Evolutionary conservation across 2,797 vertebrate species (phyloP), one percentile per base, ranked within the genome.

Genomic region (Trachurus trachurus): DNA sequence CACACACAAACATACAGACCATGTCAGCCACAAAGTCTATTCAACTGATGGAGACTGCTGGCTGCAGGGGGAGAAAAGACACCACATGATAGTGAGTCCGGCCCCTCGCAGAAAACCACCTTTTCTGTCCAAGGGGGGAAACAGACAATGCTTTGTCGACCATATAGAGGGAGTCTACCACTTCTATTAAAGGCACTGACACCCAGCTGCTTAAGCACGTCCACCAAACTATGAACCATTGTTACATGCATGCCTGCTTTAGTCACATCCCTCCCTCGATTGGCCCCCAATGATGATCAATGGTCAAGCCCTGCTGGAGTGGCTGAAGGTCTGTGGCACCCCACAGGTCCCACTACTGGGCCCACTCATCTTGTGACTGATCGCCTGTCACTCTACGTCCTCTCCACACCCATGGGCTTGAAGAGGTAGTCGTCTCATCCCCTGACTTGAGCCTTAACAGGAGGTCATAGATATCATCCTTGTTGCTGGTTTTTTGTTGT

Each of bases 201-300:
- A 83, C 91, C 95, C 95, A 95, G 95, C 95, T 95, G 95, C 94
- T 95, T 95, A 92, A 94, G 93, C 93, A 87, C 89, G 93, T 95
- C 92, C 76, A 84, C 93, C 90, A 94, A 93, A 95, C 95, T 93
- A 92, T 94, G 86, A 88, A 71, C 87, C 92, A 95, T 96, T 96
- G 95, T 96, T 93, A 87, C 78, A 83, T 72, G 79, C 91, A 89
- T 92, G 93, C 93, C 92, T 92, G 90, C 92, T 95, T 94, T 93
- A 93, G 93, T 93, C 94, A 93, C 93, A 93, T 94, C 94, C 91
- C 90, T 89, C 90, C 89, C 92, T 87, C 53, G 80, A 94, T 94
- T 92, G 93, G 89, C 87, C 90, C 92, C 91, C 81, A 88, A 77
- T 89, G 90, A 92, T 94, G 94, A 95, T 94, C 94, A 95, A 95